Conservation (phyloP, 2,888 invertebrate genomes). For the Agrilus mali region DNA sequence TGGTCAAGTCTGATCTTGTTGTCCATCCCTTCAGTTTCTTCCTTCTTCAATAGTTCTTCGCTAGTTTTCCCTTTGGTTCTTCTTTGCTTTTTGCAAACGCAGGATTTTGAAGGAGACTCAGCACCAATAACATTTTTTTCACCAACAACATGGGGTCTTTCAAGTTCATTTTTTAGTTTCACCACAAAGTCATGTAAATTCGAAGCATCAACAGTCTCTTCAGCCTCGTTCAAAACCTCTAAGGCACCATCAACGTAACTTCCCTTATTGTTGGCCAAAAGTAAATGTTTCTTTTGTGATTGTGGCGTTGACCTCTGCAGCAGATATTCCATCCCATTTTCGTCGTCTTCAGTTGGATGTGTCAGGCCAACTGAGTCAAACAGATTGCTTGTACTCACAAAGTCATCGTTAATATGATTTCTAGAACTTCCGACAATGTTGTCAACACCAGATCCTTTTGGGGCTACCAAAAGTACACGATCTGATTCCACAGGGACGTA, state of each 20-base stretch:
- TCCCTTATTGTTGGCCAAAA: no score
- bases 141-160: not conserved
- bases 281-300: no score
- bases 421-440: not conserved
- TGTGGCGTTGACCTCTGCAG: no score
- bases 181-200: constrained; percentile 12
- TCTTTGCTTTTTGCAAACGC: constrained; percentile 1
- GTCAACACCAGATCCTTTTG: constrained; percentile 1
- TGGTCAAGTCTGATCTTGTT: constrained; percentile 3
- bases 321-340: no score
- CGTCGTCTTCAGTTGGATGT: no score
- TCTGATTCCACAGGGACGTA: not conserved
- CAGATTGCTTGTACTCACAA: no score
- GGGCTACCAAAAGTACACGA: constrained; percentile 13
- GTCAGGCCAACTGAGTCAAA: no score
- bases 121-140: no score
- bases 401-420: no score
- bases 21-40: constrained; percentile 3
- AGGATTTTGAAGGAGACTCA: no score
- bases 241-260: constrained; percentile 6
- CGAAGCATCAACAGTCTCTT: constrained; percentile 9
- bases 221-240: constrained; percentile 9
- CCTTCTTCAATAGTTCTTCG: not conserved
- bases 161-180: constrained; percentile 11
- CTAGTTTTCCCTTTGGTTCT: not conserved